These are phyloP conservation scores for Anser cygnoides DNA, from an alignment of 2,113 vertebrate species.

Conservation along the genomic window DNA sequence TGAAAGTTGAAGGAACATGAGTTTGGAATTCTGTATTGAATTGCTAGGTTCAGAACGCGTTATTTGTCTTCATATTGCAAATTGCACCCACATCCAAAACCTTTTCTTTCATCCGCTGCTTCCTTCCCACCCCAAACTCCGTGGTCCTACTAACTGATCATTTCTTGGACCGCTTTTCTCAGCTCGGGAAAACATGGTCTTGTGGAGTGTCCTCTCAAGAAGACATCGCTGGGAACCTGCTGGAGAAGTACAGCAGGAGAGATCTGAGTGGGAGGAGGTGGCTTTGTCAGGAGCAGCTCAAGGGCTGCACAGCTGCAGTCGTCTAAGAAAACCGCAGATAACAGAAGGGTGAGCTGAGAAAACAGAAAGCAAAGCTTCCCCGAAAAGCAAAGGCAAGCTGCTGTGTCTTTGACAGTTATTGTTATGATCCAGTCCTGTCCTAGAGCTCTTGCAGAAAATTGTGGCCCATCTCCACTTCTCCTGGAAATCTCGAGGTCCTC, in stretches of 20 bases:
- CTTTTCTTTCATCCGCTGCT: not conserved
- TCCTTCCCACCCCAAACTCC: not conserved
- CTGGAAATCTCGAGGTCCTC: not conserved
- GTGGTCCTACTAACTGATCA: not conserved
- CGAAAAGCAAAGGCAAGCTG: not conserved
- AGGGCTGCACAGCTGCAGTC: not conserved
- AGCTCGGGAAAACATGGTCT: not conserved
- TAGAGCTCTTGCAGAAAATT: not conserved
- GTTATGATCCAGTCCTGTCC: not conserved
- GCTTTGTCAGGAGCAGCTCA: not conserved
- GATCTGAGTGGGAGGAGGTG: not conserved
- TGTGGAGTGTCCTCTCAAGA: not conserved
- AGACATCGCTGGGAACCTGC: not conserved
- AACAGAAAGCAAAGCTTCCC: not conserved
- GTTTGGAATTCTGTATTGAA: not conserved
- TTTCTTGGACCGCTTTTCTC: not conserved
- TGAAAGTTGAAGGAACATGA: not conserved
- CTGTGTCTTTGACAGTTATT: not conserved
- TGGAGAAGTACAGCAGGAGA: not conserved
- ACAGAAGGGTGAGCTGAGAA: not conserved
- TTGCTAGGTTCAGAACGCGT: not conserved
- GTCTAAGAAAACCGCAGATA: not conserved
- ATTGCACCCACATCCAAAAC: not conserved
- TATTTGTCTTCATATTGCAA: not conserved
- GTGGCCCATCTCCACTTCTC: not conserved